Conservation (phyloP, 2,888 invertebrate genomes). For the Sphaeridia pumilis region DNA sequence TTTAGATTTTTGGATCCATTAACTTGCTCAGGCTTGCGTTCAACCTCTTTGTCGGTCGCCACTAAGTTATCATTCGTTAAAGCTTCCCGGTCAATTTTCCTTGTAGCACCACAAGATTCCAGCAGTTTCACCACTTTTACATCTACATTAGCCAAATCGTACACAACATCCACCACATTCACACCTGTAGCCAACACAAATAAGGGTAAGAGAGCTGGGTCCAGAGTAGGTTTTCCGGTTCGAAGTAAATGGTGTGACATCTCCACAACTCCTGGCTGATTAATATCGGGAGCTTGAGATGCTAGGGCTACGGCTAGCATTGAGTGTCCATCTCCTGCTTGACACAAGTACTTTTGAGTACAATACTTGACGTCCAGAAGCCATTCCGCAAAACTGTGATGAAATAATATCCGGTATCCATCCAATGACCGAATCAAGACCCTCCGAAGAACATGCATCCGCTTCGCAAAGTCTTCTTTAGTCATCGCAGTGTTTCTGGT, state of each 20-base stretch:
- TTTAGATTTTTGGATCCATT: constrained; percentile 39
- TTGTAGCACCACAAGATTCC: constrained; percentile 28
- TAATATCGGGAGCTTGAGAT: constrained; percentile 46
- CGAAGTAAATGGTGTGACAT: constrained; percentile 41
- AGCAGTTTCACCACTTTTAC: constrained; percentile 32
- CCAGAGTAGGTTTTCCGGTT: constrained; percentile 27
- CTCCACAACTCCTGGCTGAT: constrained; percentile 42
- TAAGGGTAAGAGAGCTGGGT: constrained; percentile 26
- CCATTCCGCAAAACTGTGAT: constrained; percentile 93
- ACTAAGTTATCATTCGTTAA: constrained; percentile 1
- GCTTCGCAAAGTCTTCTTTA: constrained; percentile 65
- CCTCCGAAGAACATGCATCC: constrained; percentile 60
- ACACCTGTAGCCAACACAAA: constrained; percentile 32
- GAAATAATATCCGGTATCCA: constrained; percentile 60
- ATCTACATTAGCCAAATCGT: constrained; percentile 22
- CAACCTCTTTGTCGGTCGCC: constrained; percentile 23
- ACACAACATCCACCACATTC: constrained; percentile 16
- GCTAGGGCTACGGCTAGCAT: constrained; percentile 63
- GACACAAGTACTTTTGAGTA: constrained; percentile 84
- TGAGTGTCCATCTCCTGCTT: constrained; percentile 74
- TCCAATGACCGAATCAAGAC: constrained; percentile 43
- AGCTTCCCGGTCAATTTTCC: constrained; percentile 15
- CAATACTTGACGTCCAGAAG: constrained; percentile 94
- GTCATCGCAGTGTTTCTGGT: constrained; percentile 67
- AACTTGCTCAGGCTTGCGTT: neutral